Percentiles rank a stretch among this genome's conserved stretches.
These are phyloP conservation scores for Polypedilum pembai DNA, from an alignment of 1,140 invertebrate species.

Conservation along the genomic window DNA sequence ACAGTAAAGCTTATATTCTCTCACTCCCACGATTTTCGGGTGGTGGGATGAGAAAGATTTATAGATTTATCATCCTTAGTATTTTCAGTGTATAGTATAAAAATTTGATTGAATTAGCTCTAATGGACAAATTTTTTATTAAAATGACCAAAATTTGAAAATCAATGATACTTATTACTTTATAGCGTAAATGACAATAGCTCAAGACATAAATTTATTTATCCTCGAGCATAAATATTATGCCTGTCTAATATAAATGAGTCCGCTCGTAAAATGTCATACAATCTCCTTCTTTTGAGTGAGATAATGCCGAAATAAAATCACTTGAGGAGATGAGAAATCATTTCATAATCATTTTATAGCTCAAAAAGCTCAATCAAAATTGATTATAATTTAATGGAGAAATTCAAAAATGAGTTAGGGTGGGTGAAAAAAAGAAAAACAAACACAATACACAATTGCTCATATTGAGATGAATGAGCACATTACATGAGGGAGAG, in stretches of 20 bases:
- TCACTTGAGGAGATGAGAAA: neutral
- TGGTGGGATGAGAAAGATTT: neutral
- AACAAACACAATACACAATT: slow-evolving; percentile 12
- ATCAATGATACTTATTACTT: too few relatives aligned
- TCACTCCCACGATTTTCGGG: neutral
- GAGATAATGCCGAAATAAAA: neutral
- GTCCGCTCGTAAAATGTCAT: neutral
- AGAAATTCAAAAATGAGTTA: neutral
- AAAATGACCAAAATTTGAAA: too few relatives aligned
- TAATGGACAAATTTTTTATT: too few relatives aligned
- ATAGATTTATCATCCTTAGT: neutral
- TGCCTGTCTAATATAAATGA: neutral
- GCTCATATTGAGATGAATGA: slow-evolving; percentile 8
- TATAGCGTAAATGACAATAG: neutral
- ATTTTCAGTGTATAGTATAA: too few relatives aligned
- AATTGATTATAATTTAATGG: slow-evolving; percentile 28
- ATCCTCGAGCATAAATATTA: slow-evolving; percentile 2
- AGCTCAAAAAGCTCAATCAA: neutral
- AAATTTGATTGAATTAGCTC: too few relatives aligned
- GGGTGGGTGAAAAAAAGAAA: neutral
- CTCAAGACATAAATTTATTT: slow-evolving; percentile 19
- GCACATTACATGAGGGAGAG: slow-evolving; percentile 9
- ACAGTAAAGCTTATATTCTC: slow-evolving; percentile 1
- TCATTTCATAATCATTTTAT: slow-evolving; percentile 6
- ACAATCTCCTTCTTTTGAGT: neutral